These are phyloP conservation scores for Platycercus adscitus DNA, from an alignment of 2,113 vertebrate genomes.

Conservation along the genomic window DNA sequence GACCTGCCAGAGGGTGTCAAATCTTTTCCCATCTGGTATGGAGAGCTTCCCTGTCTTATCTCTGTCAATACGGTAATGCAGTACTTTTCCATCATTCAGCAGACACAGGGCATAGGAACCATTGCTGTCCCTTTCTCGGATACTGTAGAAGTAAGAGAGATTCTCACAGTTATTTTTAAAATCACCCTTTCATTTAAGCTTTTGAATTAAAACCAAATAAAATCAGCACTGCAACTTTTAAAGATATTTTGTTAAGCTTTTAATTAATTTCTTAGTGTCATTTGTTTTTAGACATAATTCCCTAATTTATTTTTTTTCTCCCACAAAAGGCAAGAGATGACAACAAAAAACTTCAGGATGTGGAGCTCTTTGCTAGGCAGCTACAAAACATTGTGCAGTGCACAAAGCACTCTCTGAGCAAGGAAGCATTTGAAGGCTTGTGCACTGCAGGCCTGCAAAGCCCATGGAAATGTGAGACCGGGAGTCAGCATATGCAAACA, in stretches of 20 bases:
- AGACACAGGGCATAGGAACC: constrained; percentile 93
- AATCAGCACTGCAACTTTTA: background rate
- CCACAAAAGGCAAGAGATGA: background rate
- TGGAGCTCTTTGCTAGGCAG: background rate
- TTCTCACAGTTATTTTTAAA: background rate
- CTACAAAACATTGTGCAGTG: background rate
- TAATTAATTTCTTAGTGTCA: background rate
- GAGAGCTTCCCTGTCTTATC: constrained; percentile 90
- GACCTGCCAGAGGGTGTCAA: constrained; percentile 98
- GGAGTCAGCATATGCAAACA: background rate
- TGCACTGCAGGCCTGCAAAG: background rate
- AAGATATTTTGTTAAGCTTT: background rate
- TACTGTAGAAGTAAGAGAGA: constrained; percentile 73
- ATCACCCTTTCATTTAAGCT: background rate
- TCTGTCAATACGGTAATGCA: constrained; percentile 94
- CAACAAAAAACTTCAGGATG: background rate
- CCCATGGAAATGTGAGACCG: background rate
- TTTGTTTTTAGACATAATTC: background rate
- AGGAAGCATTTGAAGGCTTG: background rate
- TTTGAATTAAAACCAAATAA: background rate
- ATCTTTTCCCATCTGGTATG: constrained; percentile 95
- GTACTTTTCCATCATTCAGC: constrained; percentile 86
- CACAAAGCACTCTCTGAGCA: background rate
- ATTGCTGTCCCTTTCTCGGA: constrained; percentile 86
- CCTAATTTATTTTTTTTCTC: background rate